Evolutionary conservation across 2,113 vertebrate genomes (phyloP).

Genomic region (Antechinus stuartii): DNA sequence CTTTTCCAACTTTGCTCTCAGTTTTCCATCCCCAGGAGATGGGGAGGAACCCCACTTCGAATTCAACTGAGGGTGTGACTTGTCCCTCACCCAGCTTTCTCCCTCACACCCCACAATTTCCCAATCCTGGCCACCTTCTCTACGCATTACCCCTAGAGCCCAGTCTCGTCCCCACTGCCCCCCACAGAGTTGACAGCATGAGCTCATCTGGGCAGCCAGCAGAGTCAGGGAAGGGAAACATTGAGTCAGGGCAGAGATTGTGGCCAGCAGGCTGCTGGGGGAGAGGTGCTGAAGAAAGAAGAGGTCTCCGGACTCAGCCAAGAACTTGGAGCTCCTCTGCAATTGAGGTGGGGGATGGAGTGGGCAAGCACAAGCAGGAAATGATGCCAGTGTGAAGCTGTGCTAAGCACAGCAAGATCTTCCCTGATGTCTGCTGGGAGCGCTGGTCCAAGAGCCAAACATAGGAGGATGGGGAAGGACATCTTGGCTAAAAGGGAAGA

Average conservation of each 20-base stretch:
- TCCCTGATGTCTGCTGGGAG: not conserved
- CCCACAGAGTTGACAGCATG: slow-evolving; percentile 63
- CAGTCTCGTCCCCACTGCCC: slow-evolving; percentile 35
- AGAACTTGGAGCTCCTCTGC: not conserved
- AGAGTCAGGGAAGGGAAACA: slow-evolving; percentile 56
- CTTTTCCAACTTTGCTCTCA: not conserved
- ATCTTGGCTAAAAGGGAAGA: not conserved
- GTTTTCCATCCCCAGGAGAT: slow-evolving; percentile 3
- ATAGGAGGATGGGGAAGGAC: not conserved
- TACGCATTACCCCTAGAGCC: not conserved
- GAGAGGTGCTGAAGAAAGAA: not conserved
- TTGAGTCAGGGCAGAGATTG: slow-evolving; percentile 63
- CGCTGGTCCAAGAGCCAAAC: not conserved
- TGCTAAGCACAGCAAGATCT: not conserved
- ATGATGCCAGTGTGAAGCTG: not conserved
- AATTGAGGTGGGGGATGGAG: not conserved
- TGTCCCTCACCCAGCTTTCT: not conserved
- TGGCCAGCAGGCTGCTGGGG: slow-evolving; percentile 47
- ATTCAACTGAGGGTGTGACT: slow-evolving; percentile 16
- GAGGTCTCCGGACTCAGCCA: not conserved
- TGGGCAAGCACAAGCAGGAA: not conserved
- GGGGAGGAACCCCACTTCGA: not conserved
- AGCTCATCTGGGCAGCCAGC: slow-evolving; percentile 72
- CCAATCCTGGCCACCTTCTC: slow-evolving; percentile 41
- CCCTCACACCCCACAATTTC: slow-evolving; percentile 17